Percentiles rank a stretch among this genome's conserved stretches.
Evolutionary conservation across 2,113 vertebrate species (phyloP).

Genomic region (Lichenostomus cassidix): DNA sequence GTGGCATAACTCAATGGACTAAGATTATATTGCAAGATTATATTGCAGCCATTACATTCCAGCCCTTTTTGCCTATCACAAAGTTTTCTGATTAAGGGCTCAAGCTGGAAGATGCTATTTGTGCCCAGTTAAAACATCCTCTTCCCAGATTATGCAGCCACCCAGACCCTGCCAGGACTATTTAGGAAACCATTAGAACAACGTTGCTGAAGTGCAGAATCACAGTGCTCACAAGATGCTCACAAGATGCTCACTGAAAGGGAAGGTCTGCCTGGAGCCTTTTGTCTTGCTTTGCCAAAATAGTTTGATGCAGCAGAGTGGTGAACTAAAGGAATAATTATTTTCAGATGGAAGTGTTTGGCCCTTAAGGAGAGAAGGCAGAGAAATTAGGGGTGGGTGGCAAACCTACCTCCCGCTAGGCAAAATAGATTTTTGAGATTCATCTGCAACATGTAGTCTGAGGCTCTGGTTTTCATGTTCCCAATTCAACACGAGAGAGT

Average conservation of each 20-base stretch:
- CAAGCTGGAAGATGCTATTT: background rate
- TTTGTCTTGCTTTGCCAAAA: background rate
- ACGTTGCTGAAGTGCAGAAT: background rate
- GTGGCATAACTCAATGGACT: background rate
- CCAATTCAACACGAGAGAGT: background rate
- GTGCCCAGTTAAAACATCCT: background rate
- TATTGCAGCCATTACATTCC: background rate
- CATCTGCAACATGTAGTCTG: background rate
- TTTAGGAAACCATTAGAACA: background rate
- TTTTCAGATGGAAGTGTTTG: background rate
- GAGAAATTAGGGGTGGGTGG: background rate
- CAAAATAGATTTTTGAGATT: background rate
- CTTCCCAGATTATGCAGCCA: background rate
- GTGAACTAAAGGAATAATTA: background rate
- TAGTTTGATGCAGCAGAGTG: background rate
- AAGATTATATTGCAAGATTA: background rate
- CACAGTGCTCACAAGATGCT: rapidly evolving
- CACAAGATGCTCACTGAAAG: rapidly evolving
- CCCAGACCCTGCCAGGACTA: background rate
- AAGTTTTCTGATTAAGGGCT: background rate
- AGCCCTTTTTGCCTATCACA: background rate
- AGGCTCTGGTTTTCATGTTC: background rate
- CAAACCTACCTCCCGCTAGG: background rate
- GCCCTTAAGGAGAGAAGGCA: background rate
- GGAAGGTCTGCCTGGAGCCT: background rate